Evolutionary conservation across 1,140 invertebrate species (phyloP).

Genomic region (Glossosoma conforme): DNA sequence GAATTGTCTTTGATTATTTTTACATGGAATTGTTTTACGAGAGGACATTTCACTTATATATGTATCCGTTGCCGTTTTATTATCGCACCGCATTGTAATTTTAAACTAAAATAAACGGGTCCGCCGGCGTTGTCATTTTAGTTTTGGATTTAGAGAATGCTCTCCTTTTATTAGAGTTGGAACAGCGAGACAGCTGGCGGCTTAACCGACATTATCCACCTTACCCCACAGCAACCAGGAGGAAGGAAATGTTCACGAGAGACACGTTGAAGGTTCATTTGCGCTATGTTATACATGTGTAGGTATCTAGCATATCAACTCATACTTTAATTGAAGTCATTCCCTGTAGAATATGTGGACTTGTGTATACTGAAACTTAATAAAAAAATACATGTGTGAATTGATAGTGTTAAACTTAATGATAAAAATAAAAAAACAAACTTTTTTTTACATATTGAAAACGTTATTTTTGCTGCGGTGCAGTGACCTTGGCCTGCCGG

Average conservation of each 20-base stretch:
- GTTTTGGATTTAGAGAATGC: too few relatives aligned
- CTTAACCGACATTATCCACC: too few relatives aligned
- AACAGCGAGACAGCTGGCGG: too few relatives aligned
- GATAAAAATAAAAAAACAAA: conserved; percentile 26
- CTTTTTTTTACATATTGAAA: conserved; percentile 30
- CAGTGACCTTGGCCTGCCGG: not conserved
- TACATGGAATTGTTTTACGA: conserved; percentile 13
- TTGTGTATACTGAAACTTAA: conserved; percentile 30
- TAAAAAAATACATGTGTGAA: conserved; percentile 30
- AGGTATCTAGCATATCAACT: conserved; percentile 27
- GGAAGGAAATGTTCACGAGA: not conserved
- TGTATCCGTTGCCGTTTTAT: conserved; percentile 2
- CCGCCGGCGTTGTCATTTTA: too few relatives aligned
- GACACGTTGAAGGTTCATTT: conserved; percentile 12
- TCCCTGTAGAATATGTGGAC: conserved; percentile 29
- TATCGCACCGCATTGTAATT: conserved; percentile 3
- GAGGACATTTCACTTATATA: not conserved
- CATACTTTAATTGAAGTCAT: conserved; percentile 26
- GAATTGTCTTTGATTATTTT: conserved; percentile 22
- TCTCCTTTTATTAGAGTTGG: too few relatives aligned
- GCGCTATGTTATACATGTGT: conserved; percentile 25
- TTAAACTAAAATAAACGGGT: not conserved
- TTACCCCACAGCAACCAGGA: too few relatives aligned
- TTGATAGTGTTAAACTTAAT: conserved; percentile 29
- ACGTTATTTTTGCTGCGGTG: conserved; percentile 13